Conservation (phyloP, 2,797 vertebrate species). For the Acipenser ruthenus region DNA sequence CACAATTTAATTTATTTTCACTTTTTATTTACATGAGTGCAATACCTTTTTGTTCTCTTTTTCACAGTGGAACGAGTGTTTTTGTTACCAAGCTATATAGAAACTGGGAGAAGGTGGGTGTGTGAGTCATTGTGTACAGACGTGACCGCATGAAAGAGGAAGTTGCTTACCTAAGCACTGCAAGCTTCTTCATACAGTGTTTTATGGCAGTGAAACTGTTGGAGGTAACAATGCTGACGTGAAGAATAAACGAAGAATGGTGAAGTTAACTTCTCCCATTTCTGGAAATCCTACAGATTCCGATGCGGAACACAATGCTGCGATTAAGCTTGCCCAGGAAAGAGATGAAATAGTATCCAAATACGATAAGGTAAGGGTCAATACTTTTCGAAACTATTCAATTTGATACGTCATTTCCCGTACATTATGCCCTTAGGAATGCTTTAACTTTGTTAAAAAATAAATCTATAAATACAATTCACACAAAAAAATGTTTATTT, state of each 20-base stretch:
- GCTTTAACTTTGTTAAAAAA: no score
- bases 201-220: not conserved
- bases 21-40: no score
- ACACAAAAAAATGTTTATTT: no score
- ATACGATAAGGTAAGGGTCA: constrained; percentile 60
- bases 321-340: constrained; percentile 63
- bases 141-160: constrained; percentile 3
- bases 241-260: not conserved
- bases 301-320: constrained; percentile 59
- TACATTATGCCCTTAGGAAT: no score
- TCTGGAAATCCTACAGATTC: constrained; percentile 44
- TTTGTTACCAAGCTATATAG: not conserved
- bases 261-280: constrained; percentile 16
- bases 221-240: not conserved
- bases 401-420: no score
- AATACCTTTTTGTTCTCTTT: no score
- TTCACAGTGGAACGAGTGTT: no score
- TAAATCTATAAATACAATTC: no score
- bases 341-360: constrained; percentile 72
- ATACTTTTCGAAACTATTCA: no score
- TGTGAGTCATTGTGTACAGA: not conserved
- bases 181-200: not conserved
- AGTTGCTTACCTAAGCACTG: not conserved
- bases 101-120: not conserved
- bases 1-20: no score